These are phyloP conservation scores for Pogona vitticeps DNA, from an alignment of 2,113 vertebrate species.

Conservation along the genomic window DNA sequence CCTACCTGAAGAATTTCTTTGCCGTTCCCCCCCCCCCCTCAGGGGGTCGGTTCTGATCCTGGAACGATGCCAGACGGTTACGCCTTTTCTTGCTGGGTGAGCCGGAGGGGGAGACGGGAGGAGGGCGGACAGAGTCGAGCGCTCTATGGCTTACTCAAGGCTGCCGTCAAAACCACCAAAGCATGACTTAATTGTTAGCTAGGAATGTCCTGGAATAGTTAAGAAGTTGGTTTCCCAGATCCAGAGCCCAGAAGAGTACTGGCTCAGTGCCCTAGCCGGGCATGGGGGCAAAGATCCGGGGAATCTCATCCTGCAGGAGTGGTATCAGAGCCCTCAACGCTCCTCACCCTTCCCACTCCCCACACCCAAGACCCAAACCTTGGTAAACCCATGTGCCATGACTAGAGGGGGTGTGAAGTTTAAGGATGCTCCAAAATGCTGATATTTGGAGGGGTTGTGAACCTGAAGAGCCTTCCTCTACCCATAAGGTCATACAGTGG, in stretches of 20 bases:
- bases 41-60: not conserved
- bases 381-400: too few species aligned
- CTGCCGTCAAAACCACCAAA: not conserved
- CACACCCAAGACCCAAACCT: not conserved
- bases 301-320: not conserved
- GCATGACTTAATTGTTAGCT: not conserved
- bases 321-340: too few species aligned
- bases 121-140: not conserved
- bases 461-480: not conserved
- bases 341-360: not conserved
- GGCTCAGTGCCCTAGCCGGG: not conserved
- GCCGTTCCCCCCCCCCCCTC: not conserved
- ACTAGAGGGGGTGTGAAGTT: not conserved
- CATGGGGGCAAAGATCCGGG: not conserved
- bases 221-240: not conserved
- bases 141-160: not conserved
- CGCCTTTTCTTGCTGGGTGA: not conserved
- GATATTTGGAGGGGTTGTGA: not conserved
- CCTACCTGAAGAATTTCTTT: too few species aligned
- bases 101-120: not conserved
- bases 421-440: not conserved
- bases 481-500: too few species aligned
- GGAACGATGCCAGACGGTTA: not conserved
- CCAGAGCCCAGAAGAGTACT: not conserved
- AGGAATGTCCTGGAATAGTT: conserved; percentile 3